Percentiles rank a stretch among this genome's conserved stretches.
Evolutionary conservation across 2,797 vertebrate genomes (phyloP).

Genomic region (Clarias fuscus): DNA sequence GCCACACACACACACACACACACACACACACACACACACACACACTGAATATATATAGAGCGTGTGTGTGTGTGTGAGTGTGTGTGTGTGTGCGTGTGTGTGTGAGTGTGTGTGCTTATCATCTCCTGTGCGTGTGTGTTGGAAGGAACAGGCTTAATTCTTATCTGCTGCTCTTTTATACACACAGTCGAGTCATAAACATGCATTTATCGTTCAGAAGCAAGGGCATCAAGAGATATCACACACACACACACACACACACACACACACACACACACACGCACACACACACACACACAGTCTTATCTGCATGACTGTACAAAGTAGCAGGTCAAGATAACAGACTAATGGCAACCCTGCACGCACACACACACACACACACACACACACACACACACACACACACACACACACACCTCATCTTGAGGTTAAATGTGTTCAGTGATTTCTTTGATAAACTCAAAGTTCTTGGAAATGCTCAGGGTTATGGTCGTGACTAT

Average conservation of each 20-base stretch:
- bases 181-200: background rate
- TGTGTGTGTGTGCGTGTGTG: too few relatives aligned
- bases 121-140: background rate
- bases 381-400: background rate
- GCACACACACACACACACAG: background rate
- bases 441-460: background rate
- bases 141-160: background rate
- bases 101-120: background rate
- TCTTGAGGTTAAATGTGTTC: background rate
- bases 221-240: background rate
- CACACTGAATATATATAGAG: background rate
- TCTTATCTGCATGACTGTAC: background rate
- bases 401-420: background rate
- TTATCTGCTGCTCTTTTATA: background rate
- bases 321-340: conserved; percentile 6
- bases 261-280: background rate
- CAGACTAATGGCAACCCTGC: background rate
- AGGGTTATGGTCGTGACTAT: background rate
- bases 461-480: background rate
- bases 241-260: background rate
- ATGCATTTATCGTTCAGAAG: background rate
- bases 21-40: background rate
- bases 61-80: too few relatives aligned
- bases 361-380: background rate
- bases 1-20: background rate